A percentile compares a stretch with the other conserved stretches of the same genome.
These are phyloP conservation scores for Sphaerophoria taeniata DNA, from an alignment of 2,888 invertebrate species.

Conservation along the genomic window DNA sequence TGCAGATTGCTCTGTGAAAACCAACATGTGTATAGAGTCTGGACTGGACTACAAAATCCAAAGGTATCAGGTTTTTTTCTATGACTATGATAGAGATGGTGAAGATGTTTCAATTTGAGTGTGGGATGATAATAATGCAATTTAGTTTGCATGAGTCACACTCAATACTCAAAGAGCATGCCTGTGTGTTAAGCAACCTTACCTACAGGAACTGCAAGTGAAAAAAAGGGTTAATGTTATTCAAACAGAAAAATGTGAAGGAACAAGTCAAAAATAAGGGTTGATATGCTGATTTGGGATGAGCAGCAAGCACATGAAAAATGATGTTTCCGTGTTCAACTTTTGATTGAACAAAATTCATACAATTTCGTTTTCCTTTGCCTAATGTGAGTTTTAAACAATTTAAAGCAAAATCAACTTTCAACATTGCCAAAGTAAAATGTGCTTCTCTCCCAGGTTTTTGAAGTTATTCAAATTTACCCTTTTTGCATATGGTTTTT, in stretches of 20 bases:
- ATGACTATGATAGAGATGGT: slow-evolving; percentile 13
- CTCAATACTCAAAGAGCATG: not conserved
- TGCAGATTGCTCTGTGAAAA: slow-evolving; percentile 55
- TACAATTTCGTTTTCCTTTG: not conserved
- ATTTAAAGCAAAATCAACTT: not conserved
- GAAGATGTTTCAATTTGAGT: slow-evolving; percentile 40
- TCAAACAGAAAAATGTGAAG: not conserved
- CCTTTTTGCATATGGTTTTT: slow-evolving; percentile 57
- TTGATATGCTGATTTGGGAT: slow-evolving; percentile 18
- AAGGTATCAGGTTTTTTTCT: slow-evolving; percentile 1
- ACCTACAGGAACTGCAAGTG: not conserved
- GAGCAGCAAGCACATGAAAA: not conserved
- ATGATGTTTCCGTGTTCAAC: too few species aligned
- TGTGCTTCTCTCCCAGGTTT: slow-evolving; percentile 10
- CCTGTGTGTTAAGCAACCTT: not conserved
- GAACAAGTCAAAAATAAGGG: slow-evolving; percentile 14
- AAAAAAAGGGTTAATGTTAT: slow-evolving; percentile 60
- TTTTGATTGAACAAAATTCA: too few species aligned
- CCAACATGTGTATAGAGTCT: slow-evolving; percentile 60
- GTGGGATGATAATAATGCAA: slow-evolving; percentile 69
- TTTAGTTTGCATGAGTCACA: slow-evolving; percentile 60
- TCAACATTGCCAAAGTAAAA: not conserved
- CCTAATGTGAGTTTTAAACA: not conserved
- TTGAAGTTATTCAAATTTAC: slow-evolving; percentile 19
- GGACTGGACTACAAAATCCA: not conserved